A percentile compares a stretch with the other conserved stretches of the same genome.
These are phyloP conservation scores for Parnassius orleans DNA, from an alignment of 2,888 invertebrate species.

Conservation along the genomic window DNA sequence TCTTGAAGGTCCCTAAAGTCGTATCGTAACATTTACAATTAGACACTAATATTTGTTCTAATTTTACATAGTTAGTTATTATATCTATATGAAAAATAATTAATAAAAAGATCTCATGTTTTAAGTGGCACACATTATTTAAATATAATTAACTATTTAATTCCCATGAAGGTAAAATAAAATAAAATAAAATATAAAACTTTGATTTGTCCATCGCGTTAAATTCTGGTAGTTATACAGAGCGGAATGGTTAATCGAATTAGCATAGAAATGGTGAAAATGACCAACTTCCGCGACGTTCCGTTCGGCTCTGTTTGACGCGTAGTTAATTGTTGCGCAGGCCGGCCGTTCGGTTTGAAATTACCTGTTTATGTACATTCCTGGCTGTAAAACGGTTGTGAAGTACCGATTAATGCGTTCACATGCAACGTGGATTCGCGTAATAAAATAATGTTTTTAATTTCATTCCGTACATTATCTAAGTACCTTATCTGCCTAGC, in stretches of 20 bases:
- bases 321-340: conserved; percentile 42
- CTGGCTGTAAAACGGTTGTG: conserved; percentile 33
- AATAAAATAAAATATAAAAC: too few species aligned
- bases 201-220: conserved; percentile 15
- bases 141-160: too few species aligned
- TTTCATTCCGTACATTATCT: background rate
- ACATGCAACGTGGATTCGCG: conserved; percentile 28
- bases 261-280: conserved; percentile 44
- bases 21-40: too few species aligned
- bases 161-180: too few species aligned
- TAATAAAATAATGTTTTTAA: conserved; percentile 34
- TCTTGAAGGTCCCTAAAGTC: too few species aligned
- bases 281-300: conserved; percentile 48
- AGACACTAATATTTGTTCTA: too few species aligned
- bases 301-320: conserved; percentile 64
- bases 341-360: conserved; percentile 24
- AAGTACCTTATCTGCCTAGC: too few species aligned
- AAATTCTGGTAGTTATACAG: conserved; percentile 17
- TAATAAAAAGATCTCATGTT: too few species aligned
- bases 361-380: conserved; percentile 34
- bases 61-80: too few species aligned
- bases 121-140: background rate
- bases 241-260: conserved; percentile 38
- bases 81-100: too few species aligned
- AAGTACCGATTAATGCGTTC: conserved; percentile 30